Base-by-base conservation (phyloP, 1,140 invertebrate species). In the Cepaea nemoralis region DNA sequence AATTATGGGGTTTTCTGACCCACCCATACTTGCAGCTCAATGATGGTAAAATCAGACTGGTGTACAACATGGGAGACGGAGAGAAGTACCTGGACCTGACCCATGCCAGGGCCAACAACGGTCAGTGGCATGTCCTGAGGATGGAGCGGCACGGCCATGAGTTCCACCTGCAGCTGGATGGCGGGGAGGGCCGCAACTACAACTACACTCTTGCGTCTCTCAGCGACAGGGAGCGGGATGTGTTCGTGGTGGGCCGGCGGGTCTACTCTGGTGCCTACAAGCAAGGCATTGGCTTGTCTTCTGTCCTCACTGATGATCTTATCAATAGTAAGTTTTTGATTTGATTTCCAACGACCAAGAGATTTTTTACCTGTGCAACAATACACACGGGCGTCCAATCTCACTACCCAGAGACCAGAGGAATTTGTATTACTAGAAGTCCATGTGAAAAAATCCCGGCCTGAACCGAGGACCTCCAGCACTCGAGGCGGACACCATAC, bases 51-150 rank as follows among this genome's bases (percentile, higher is more conserved):
- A 92, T 99, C 33, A 83, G 83, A 12, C 84, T 89, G 42, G 82
- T 82, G 12, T 99, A 96, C 89, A 98, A 99, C 91, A 90, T 99
- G 22, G 98, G 98, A 88, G 97, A 96, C 39, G 84, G 70, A 95
- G 96, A 14, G 95, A 94, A 86, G 95, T 45, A 97, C 89, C 94
- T 99, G 78, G 97, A 96, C 95, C 92, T 99, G 14, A 96, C 95
- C 77, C 94, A 96, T 42, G 95, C 98, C 24, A 94, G 95, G 2
- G 97, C 98, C 0, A 96, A 97, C 88, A 97, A 99, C 92, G 98
- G 98, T 22, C 97, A 98, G 87, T 99, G 98, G 98, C 98, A 99
- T 89, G 96, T 96, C 14, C 97, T 97, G 0, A 94, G 95, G n/a
- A 82, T 91, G 70, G 81, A 87, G 27, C 94, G 98, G 80, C 97